Percentiles rank a stretch among this genome's conserved stretches.
Conservation (phyloP, 1,140 invertebrate genomes). For the Thaumetopoea pityocampa region DNA sequence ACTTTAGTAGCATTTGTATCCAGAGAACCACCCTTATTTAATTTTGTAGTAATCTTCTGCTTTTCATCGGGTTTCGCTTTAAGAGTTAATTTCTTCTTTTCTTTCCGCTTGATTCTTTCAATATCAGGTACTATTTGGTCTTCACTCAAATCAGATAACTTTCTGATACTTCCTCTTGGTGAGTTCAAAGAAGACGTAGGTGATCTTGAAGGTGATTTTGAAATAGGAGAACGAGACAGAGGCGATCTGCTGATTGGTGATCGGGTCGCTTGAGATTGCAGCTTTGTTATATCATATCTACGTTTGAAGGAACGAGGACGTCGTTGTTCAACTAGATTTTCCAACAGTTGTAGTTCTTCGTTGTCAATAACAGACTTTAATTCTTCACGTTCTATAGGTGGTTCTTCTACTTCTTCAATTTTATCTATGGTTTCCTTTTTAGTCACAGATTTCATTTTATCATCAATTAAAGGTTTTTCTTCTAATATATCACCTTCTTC, state of each 20-base stretch:
- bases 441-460: conserved; percentile 39
- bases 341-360: conserved; percentile 75
- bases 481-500: conserved; percentile 80
- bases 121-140: conserved; percentile 80
- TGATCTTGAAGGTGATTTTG: conserved; percentile 71
- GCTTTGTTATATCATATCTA: conserved; percentile 64
- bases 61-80: conserved; percentile 69
- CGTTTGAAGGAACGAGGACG: conserved; percentile 72
- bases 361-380: conserved; percentile 74
- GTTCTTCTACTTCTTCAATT: conserved; percentile 75
- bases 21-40: conserved; percentile 67
- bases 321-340: conserved; percentile 68
- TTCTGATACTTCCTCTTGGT: conserved; percentile 70
- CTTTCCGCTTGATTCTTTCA: conserved; percentile 71
- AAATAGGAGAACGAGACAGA: conserved; percentile 63
- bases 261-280: conserved; percentile 52
- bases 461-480: conserved; percentile 75
- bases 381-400: conserved; percentile 40
- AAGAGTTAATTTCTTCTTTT: conserved; percentile 68
- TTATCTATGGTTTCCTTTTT: conserved; percentile 69
- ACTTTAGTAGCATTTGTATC: conserved; percentile 71
- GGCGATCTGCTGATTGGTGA: conserved; percentile 62
- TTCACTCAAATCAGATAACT: conserved; percentile 73
- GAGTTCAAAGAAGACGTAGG: conserved; percentile 73
- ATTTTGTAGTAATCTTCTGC: conserved; percentile 50